Percentiles rank a stretch among this genome's conserved stretches.
Conservation (phyloP, 2,888 invertebrate genomes). For the Melieria crassipennis region DNA sequence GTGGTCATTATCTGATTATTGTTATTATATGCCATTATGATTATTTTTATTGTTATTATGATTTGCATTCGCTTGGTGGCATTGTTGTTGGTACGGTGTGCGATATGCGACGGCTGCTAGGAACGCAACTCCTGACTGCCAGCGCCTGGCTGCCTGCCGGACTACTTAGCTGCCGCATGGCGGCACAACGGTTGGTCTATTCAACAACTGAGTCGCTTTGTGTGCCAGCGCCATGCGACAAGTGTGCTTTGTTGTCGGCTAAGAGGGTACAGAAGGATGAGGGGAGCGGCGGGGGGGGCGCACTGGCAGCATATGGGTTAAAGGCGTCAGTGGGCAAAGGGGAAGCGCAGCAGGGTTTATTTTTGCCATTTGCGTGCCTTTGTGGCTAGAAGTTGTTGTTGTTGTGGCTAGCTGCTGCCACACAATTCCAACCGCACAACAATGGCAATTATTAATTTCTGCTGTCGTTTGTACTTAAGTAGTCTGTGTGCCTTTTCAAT, state of each 20-base stretch:
- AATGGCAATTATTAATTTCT: constrained; percentile 28
- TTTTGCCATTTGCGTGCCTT: too few species aligned
- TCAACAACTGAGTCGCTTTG: not conserved
- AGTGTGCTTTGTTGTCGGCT: constrained; percentile 11
- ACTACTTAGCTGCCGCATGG: too few species aligned
- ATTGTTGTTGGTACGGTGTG: constrained; percentile 41
- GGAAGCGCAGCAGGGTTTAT: too few species aligned
- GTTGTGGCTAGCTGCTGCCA: too few species aligned
- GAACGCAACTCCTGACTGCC: constrained; percentile 20
- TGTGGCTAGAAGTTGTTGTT: too few species aligned
- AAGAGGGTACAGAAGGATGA: too few species aligned
- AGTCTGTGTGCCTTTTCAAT: too few species aligned
- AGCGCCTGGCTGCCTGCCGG: not conserved
- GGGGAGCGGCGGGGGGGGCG: too few species aligned
- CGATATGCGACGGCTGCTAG: constrained; percentile 10
- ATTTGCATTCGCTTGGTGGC: constrained; percentile 41
- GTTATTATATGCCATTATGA: constrained; percentile 30
- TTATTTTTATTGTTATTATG: constrained; percentile 24
- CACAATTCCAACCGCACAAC: too few species aligned
- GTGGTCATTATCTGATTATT: constrained; percentile 34
- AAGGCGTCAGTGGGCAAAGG: too few species aligned
- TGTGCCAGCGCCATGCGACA: constrained; percentile 17
- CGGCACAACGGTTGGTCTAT: not conserved
- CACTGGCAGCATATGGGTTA: too few species aligned
- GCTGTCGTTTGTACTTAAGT: constrained; percentile 10